phyloP scores from a whole-genome alignment of 2,113 vertebrate species.

The Sturnira hondurensis region DNA sequence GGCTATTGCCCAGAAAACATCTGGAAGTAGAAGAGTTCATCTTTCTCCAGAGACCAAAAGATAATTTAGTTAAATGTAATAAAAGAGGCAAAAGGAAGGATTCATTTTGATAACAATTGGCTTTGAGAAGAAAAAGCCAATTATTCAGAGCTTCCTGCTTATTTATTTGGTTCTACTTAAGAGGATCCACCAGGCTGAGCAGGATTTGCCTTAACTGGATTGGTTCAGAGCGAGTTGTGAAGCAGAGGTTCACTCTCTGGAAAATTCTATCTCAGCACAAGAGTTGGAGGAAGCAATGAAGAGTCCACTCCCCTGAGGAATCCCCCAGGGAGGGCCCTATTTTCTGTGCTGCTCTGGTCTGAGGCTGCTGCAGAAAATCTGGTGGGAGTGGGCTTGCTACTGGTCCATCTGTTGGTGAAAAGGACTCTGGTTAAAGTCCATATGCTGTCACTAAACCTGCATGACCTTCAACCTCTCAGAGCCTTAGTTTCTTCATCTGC shows the following conservation, averaged over 20 bases:
- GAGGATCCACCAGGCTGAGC: neutral
- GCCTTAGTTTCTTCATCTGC: neutral
- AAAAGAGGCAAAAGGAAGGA: slow-evolving; percentile 10
- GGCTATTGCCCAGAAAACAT: neutral
- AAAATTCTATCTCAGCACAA: neutral
- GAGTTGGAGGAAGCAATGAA: neutral
- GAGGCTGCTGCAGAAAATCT: neutral
- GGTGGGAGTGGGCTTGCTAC: neutral
- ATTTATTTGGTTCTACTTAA: neutral
- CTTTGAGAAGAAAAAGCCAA: slow-evolving; percentile 51
- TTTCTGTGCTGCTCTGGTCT: too few relatives aligned
- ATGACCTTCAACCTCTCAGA: neutral
- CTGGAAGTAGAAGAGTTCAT: neutral
- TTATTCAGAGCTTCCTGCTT: slow-evolving; percentile 43
- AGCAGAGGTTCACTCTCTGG: neutral
- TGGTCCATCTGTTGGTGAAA: neutral
- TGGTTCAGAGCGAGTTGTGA: neutral
- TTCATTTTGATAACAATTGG: slow-evolving; percentile 36
- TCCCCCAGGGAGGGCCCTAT: fast-evolving
- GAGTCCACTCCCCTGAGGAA: fast-evolving
- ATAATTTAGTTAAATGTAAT: slow-evolving; percentile 25
- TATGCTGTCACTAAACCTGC: neutral
- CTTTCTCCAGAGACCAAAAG: neutral
- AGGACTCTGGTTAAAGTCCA: neutral
- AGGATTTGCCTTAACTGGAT: neutral